Conservation (phyloP, 2,797 vertebrate genomes). For the Prionace glauca region DNA sequence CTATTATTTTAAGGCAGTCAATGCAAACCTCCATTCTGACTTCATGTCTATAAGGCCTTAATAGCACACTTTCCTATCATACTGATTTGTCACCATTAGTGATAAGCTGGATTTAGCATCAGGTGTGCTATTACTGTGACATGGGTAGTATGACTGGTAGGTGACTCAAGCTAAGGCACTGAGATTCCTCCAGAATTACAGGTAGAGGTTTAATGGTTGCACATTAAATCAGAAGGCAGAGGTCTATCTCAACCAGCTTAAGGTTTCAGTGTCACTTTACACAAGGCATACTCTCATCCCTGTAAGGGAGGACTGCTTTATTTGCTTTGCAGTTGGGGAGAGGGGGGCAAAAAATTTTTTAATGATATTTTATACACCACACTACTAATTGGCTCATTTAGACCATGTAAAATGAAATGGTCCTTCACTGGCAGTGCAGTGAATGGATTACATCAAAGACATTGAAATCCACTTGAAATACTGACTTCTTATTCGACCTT, state of each 20-base stretch:
- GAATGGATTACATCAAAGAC: not conserved
- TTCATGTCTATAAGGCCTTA: not conserved
- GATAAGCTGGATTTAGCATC: not conserved
- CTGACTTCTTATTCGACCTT: not conserved
- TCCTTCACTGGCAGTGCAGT: not conserved
- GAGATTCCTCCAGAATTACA: not conserved
- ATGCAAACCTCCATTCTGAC: not conserved
- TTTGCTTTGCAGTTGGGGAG: not conserved
- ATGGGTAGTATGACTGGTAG: not conserved
- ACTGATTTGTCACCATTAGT: not conserved
- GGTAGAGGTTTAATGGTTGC: not conserved
- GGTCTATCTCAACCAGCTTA: not conserved
- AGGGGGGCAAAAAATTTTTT: no score
- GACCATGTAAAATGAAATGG: not conserved
- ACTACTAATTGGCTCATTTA: not conserved
- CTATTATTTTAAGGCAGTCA: not conserved
- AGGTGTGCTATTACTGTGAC: not conserved
- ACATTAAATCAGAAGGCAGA: not conserved
- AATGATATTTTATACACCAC: no score
- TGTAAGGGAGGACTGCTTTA: not conserved
- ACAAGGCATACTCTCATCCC: not conserved
- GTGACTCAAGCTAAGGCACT: not conserved
- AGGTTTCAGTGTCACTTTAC: not conserved
- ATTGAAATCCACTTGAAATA: constrained; percentile 3
- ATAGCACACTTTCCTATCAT: not conserved